Base-by-base conservation (phyloP, 2,113 vertebrate species). In the Pogona vitticeps region DNA sequence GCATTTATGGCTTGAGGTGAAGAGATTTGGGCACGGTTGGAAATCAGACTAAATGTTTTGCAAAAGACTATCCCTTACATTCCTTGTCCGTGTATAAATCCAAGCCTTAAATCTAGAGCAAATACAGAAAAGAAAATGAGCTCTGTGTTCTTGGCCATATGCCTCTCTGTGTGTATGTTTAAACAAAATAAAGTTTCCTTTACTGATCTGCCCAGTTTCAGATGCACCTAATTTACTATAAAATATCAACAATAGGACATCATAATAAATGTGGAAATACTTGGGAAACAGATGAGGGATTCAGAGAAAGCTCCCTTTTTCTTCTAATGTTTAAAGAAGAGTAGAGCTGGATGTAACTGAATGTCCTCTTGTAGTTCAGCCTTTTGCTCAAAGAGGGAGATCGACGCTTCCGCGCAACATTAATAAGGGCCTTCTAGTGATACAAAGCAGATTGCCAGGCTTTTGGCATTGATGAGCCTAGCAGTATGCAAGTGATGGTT, bases 261-360 rank as follows among this genome's bases (percentile, higher is more conserved):
- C 91, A 78, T 90, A 90, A 93, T 61, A 77, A 80, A 86, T 90
- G 82, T 90, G 85, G 91, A 94, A 93, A 84, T 86, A 75, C 76
- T 90, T 91, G 87, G 77, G 86, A 96, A 95, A 93, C 3, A 58
- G 92, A 93, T 94, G 92, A 85, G 80, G 80, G 58, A 83, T 85
- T 85, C 91, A 83, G 95, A 87, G 91, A 94, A 94, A 94, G 78
- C 88, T 88, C 72, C 88, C 86, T 88, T 86, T 92, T 86, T 89
- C 91, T 83, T 94, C 86, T 91, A 86, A 84, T 96, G 75, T 88
- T 91, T 91, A 80, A 93, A 81, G 72, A 93, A 82, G 90, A 67
- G 91, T 88, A 78, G 91, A 65, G 72, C 28, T 92, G 90, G 80
- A 59, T 87, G 81, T 86, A 73, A 42, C 91, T 90, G 42, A 40